phyloP scores from a whole-genome alignment of 2,888 invertebrate species.

The Epinotia ramella region DNA sequence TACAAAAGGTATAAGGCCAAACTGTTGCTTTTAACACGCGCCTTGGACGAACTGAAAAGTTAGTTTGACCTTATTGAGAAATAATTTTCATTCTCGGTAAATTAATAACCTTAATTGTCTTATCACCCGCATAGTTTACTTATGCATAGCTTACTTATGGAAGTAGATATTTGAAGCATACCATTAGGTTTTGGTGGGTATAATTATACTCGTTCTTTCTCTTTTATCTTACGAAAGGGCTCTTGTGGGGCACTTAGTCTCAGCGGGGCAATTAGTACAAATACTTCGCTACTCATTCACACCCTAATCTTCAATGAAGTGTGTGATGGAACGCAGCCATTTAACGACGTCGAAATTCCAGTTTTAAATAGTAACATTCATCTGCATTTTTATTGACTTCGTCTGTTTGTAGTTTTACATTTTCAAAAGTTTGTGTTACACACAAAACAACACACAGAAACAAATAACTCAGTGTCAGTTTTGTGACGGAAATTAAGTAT shows the following conservation, averaged over 20 bases:
- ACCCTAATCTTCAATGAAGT: constrained; percentile 13
- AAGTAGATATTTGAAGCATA: neutral
- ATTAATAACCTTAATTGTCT: neutral
- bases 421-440: too few relatives aligned
- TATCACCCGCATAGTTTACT: neutral
- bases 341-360: neutral
- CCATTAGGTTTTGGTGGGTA: neutral
- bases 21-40: constrained; percentile 21
- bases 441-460: too few relatives aligned
- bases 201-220: neutral
- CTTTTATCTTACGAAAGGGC: constrained; percentile 18
- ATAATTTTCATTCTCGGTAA: neutral
- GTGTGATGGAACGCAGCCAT: constrained; percentile 19
- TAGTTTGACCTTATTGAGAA: neutral
- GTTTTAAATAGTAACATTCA: neutral
- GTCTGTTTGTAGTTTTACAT: too few relatives aligned
- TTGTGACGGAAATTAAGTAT: too few relatives aligned
- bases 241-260: constrained; percentile 1
- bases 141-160: neutral
- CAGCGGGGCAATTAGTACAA: constrained; percentile 15
- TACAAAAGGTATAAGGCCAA: constrained; percentile 21
- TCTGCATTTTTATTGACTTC: neutral
- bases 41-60: constrained; percentile 20
- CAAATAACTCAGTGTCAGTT: too few relatives aligned
- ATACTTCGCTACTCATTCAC: neutral